A percentile compares a stretch with the other conserved stretches of the same genome.
Conservation (phyloP, 2,888 invertebrate genomes). For the Drosophila engyochracea region DNA sequence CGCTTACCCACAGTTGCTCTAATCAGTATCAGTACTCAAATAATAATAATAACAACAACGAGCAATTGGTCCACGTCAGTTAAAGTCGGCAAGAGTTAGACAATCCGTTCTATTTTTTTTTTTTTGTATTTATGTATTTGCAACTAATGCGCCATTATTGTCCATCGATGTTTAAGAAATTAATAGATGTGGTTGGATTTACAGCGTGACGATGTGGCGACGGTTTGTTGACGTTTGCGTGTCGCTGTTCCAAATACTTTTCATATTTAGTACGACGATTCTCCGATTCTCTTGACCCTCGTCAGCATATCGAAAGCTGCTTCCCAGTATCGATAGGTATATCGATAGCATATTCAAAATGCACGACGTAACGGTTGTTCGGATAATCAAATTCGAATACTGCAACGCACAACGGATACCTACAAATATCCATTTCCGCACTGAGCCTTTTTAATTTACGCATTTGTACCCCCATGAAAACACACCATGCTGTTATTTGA, state of each 20-base stretch:
- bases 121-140: background rate
- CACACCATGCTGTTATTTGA: slow-evolving; percentile 31
- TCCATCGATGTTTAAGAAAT: slow-evolving; percentile 1
- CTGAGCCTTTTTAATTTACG: background rate
- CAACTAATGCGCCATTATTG: too few species aligned
- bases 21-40: slow-evolving; percentile 16
- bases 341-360: slow-evolving; percentile 37
- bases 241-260: slow-evolving; percentile 42
- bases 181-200: slow-evolving; percentile 13
- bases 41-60: slow-evolving; percentile 33
- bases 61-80: slow-evolving; percentile 55
- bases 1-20: slow-evolving; percentile 35
- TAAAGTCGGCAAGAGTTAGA: slow-evolving; percentile 17
- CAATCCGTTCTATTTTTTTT: background rate
- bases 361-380: slow-evolving; percentile 18
- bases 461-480: background rate
- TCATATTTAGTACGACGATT: slow-evolving; percentile 41
- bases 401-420: background rate
- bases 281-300: slow-evolving; percentile 19
- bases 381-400: background rate
- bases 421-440: background rate
- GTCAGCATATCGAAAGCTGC: slow-evolving; percentile 22
- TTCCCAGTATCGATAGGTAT: slow-evolving; percentile 18
- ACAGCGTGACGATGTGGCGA: slow-evolving; percentile 47
- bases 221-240: slow-evolving; percentile 57